These are phyloP conservation scores for Carapus acus DNA, from an alignment of 2,797 vertebrate species.

Conservation along the genomic window DNA sequence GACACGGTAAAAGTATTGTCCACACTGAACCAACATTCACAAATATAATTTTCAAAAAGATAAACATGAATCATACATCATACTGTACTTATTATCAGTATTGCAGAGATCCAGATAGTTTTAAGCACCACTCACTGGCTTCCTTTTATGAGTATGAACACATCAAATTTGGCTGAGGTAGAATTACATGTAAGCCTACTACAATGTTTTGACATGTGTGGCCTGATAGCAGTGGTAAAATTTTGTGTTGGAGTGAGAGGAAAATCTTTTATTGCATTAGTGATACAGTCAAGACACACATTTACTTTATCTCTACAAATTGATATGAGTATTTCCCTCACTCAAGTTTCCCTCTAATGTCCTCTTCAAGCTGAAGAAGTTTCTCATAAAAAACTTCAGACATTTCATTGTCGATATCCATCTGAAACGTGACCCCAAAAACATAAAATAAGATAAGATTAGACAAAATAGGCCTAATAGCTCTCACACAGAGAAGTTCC, in stretches of 20 bases:
- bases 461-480: too few species aligned
- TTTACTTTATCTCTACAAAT: constrained; percentile 11
- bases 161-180: constrained; percentile 1
- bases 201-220: too few species aligned
- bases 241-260: background rate
- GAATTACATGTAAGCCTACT: background rate
- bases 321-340: constrained; percentile 29
- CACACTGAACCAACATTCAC: too few species aligned
- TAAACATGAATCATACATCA: too few species aligned
- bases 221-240: too few species aligned
- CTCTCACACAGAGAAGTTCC: too few species aligned
- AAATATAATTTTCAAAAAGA: too few species aligned
- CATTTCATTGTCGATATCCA: constrained; percentile 80
- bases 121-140: too few species aligned
- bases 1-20: too few species aligned
- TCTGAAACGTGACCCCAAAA: constrained; percentile 69
- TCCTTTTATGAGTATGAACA: background rate
- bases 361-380: constrained; percentile 79
- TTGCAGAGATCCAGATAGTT: too few species aligned
- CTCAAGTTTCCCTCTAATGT: constrained; percentile 48
- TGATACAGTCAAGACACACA: background rate
- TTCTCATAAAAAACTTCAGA: constrained; percentile 77
- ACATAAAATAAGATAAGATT: constrained; percentile 3
- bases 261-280: background rate
- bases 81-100: too few species aligned